A percentile compares a stretch with the other conserved stretches of the same genome.
Conservation (phyloP, 2,888 invertebrate genomes). For the Orgyia antiqua region DNA sequence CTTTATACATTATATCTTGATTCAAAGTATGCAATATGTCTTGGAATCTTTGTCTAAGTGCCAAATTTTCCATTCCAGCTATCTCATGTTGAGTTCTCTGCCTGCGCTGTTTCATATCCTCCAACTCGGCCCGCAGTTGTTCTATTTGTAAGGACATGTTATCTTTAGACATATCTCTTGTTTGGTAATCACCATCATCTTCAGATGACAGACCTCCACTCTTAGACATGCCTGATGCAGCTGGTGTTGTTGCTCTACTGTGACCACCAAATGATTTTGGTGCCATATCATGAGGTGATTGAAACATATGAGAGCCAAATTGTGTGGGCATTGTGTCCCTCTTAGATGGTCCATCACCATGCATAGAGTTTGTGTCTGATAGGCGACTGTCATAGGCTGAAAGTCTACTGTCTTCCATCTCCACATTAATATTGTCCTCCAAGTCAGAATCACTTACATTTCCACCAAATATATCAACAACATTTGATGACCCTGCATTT, state of each 20-base stretch:
- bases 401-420: constrained; percentile 88
- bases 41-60: constrained; percentile 89
- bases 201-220: constrained; percentile 47
- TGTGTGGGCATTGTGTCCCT: constrained; percentile 42
- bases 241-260: constrained; percentile 34
- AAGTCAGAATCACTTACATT: constrained; percentile 92
- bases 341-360: constrained; percentile 40
- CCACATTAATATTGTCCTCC: constrained; percentile 86
- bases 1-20: constrained; percentile 88
- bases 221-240: constrained; percentile 32
- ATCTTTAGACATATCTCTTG: constrained; percentile 56
- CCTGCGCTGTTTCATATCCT: constrained; percentile 84
- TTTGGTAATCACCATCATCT: constrained; percentile 51
- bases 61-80: constrained; percentile 89
- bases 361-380: constrained; percentile 77
- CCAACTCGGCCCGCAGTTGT: constrained; percentile 84
- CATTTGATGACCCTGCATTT: constrained; percentile 53
- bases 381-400: constrained; percentile 85
- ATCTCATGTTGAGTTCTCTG: constrained; percentile 90
- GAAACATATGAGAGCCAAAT: constrained; percentile 59
- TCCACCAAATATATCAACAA: constrained; percentile 92
- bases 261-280: constrained; percentile 35
- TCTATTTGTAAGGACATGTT: constrained; percentile 82
- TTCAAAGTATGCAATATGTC: constrained; percentile 87
- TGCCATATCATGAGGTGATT: constrained; percentile 28